Conservation (phyloP, 1,140 invertebrate genomes). For the Leptinotarsa texana region DNA sequence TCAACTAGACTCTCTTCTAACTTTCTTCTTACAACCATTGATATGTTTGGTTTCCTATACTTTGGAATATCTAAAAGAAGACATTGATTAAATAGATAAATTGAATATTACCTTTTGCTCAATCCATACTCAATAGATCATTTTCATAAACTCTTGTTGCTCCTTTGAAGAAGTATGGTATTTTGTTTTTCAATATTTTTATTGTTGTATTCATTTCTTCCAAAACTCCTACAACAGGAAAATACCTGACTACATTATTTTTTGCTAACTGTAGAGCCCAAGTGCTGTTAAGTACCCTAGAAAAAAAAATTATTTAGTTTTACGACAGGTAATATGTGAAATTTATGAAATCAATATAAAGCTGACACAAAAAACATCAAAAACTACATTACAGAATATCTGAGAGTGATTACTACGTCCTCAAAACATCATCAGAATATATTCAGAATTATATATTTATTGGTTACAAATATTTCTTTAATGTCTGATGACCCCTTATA, state of each 20-base stretch:
- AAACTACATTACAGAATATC: too few relatives aligned
- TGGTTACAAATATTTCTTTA: too few relatives aligned
- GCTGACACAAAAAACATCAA: too few relatives aligned
- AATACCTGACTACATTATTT: constrained; percentile 67
- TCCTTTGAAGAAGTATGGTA: constrained; percentile 67
- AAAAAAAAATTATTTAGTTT: constrained; percentile 35
- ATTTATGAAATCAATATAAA: too few relatives aligned
- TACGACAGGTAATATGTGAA: too few relatives aligned
- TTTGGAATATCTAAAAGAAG: constrained; percentile 34
- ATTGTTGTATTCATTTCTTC: constrained; percentile 68
- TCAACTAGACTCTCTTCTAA: constrained; percentile 55
- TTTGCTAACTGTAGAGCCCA: constrained; percentile 68
- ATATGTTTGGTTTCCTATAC: constrained; percentile 31
- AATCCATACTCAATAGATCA: constrained; percentile 58
- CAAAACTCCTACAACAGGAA: constrained; percentile 68
- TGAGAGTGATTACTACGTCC: too few relatives aligned
- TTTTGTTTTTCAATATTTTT: constrained; percentile 60
- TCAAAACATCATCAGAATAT: too few relatives aligned
- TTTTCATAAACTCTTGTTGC: constrained; percentile 60
- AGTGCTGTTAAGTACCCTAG: constrained; percentile 63
- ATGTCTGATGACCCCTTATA: too few relatives aligned
- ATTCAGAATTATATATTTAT: too few relatives aligned
- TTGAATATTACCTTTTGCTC: background rate
- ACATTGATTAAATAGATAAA: constrained; percentile 12
- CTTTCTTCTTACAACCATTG: constrained; percentile 23